A percentile compares a stretch with the other conserved stretches of the same genome.
These are phyloP conservation scores for Otus scops DNA, from an alignment of 2,797 vertebrate species.

Conservation along the genomic window DNA sequence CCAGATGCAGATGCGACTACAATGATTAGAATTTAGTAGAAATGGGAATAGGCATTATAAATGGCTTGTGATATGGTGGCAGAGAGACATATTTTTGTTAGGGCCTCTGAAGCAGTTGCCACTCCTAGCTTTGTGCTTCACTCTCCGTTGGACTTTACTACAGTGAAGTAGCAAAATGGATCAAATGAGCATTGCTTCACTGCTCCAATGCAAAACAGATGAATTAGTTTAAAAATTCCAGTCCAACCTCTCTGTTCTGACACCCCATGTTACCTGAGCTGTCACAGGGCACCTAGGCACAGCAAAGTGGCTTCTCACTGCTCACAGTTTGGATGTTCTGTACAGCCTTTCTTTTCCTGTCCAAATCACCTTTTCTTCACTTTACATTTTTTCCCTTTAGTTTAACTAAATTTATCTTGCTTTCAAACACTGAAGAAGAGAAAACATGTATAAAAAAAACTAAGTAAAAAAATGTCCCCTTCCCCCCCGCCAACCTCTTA, in stretches of 20 bases:
- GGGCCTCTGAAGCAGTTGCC: not conserved
- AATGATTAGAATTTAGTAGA: not conserved
- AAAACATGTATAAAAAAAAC: not conserved
- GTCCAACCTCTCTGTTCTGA: not conserved
- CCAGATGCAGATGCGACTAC: not conserved
- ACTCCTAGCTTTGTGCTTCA: not conserved
- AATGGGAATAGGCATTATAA: not conserved
- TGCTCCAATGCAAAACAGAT: not conserved
- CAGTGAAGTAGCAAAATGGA: not conserved
- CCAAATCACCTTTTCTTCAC: not conserved
- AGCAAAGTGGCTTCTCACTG: not conserved
- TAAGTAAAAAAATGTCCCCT: not conserved
- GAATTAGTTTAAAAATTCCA: not conserved
- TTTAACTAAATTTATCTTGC: conserved; percentile 16
- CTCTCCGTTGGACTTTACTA: not conserved
- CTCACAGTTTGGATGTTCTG: not conserved
- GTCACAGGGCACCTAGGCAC: not conserved
- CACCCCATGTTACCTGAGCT: not conserved
- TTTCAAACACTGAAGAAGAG: not conserved
- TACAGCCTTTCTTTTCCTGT: not conserved
- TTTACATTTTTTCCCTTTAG: not conserved
- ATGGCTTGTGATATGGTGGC: not conserved
- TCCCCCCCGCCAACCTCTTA: not conserved
- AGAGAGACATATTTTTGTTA: not conserved
- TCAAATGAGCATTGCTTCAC: not conserved